Evolutionary conservation across 1,140 invertebrate genomes (phyloP).

Genomic region (Palaemon carinicauda): DNA sequence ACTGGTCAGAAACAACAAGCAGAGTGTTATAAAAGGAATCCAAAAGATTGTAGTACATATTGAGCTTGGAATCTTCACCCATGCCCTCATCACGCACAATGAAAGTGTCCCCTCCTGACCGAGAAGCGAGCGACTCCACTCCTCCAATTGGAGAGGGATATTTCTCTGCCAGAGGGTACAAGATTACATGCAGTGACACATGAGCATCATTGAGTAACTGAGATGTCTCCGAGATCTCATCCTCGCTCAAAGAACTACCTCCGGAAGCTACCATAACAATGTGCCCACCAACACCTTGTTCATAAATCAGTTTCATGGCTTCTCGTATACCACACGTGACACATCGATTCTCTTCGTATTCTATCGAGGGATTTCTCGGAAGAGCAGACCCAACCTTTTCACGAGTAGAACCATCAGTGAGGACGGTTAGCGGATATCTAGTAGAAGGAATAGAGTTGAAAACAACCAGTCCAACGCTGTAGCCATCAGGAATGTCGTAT

Average conservation of each 20-base stretch:
- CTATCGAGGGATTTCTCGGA: slow-evolving; percentile 55
- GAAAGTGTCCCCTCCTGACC: slow-evolving; percentile 47
- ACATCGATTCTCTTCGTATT: slow-evolving; percentile 44
- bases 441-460: slow-evolving; percentile 51
- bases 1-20: slow-evolving; percentile 23
- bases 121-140: slow-evolving; percentile 33
- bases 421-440: slow-evolving; percentile 50
- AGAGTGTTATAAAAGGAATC: slow-evolving; percentile 56
- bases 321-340: slow-evolving; percentile 52
- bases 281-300: slow-evolving; percentile 35
- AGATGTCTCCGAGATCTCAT: slow-evolving; percentile 17
- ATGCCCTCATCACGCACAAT: slow-evolving; percentile 58
- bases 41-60: slow-evolving; percentile 59
- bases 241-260: slow-evolving; percentile 29
- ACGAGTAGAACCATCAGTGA: slow-evolving; percentile 48
- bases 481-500: slow-evolving; percentile 60
- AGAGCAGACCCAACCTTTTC: slow-evolving; percentile 58
- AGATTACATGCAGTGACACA: slow-evolving; percentile 47
- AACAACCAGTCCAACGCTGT: slow-evolving; percentile 61
- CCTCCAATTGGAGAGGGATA: slow-evolving; percentile 47
- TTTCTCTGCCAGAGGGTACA: slow-evolving; percentile 57
- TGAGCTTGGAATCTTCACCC: slow-evolving; percentile 55
- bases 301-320: slow-evolving; percentile 27
- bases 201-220: slow-evolving; percentile 25
- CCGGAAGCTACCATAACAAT: slow-evolving; percentile 49